phyloP scores from a whole-genome alignment of 2,797 vertebrate genomes.

The Dicrostonyx torquatus region DNA sequence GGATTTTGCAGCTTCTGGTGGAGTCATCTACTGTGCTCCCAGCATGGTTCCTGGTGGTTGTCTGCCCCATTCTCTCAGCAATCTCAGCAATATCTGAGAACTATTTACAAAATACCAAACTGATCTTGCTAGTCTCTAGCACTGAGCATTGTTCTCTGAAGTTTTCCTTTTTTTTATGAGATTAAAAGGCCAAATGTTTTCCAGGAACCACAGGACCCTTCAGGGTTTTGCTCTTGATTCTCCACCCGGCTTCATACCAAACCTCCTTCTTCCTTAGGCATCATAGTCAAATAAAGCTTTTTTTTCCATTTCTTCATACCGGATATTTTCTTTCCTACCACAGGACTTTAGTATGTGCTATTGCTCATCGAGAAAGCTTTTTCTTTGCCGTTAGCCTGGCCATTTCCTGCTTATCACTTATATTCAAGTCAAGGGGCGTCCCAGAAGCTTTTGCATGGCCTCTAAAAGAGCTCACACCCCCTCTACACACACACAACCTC shows the following conservation, averaged over 20 bases:
- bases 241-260: not conserved
- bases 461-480: not conserved
- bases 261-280: not conserved
- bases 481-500: fast-evolving
- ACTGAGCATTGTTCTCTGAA: not conserved
- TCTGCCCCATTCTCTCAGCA: not conserved
- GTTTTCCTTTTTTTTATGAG: not conserved
- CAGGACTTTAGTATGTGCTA: not conserved
- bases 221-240: not conserved
- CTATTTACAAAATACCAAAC: conserved; percentile 35
- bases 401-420: not conserved
- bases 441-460: not conserved
- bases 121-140: not conserved
- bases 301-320: fast-evolving
- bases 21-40: not conserved
- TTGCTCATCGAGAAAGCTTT: not conserved
- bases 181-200: not conserved
- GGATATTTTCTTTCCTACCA: not conserved
- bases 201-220: not conserved
- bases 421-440: not conserved
- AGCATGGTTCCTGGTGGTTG: not conserved
- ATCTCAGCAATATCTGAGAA: not conserved
- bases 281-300: not conserved
- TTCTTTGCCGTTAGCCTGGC: not conserved
- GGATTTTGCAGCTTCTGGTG: not conserved